Base-by-base conservation (phyloP, 2,888 invertebrate species). In the Scrobipalpa costella region DNA sequence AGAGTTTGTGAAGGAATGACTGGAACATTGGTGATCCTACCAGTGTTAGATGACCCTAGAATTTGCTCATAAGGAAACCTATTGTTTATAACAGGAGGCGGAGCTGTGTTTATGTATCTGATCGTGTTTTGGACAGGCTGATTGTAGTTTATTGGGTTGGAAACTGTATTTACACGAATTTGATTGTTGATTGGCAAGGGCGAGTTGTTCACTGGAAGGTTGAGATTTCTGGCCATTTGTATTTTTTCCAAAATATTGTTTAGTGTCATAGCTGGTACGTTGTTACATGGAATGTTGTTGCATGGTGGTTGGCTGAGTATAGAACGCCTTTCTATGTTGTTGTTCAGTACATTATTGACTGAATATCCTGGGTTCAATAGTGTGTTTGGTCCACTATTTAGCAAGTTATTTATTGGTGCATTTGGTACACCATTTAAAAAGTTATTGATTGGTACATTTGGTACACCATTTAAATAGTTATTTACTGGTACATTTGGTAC, bases 41-140 rank as follows among this genome's bases (percentile, higher is more conserved):
- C 9, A 27, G 21, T 34, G 3, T 19, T 44, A 1, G 44, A 38
- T 13, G 57, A 57, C 13, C 38, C 44, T n/a, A 44, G 27, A n/a
- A 38, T 9, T 15, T 34, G 8, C 17, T 57, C 34, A 13, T 34
- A 57, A n/a, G 2, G 7, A 34, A 34, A n/a, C 7, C 55, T 34
- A 9, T 50, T 50, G 34, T 34, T 55, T n/a, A 49, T 0, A 11
- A 49, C 11, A 21, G 50, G 50, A 11, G 50, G 21, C 19, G 50
- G 21, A 19, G 11, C 57, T 38, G 57, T 21, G 8, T 17, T 57
- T 8, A 36, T 15, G 40, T 27, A 62, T 49, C 17, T 49, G 8
- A 15, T 7, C 21, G 62, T 64, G 50, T 67, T 69, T 11, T 63
- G 21, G 11, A 68, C 44, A 50, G 69, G 67, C 27, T 65, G 8